Evolutionary conservation across 2,888 invertebrate genomes (phyloP).

Genomic region (Axea sp.): DNA sequence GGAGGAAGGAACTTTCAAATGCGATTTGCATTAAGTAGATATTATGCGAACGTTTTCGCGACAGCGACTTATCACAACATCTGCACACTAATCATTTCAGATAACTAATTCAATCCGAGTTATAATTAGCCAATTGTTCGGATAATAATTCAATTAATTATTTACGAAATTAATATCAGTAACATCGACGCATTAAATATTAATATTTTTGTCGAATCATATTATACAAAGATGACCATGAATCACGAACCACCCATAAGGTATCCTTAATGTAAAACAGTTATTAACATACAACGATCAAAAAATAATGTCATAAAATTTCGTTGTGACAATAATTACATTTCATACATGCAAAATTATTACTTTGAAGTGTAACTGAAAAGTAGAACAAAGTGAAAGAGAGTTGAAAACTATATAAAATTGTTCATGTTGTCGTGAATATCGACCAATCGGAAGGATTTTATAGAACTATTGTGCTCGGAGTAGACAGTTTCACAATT

Average conservation of each 20-base stretch:
- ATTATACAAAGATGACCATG: too few species aligned
- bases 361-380: too few species aligned
- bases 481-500: slow-evolving; percentile 62
- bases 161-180: neutral
- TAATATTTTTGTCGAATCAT: too few species aligned
- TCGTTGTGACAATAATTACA: too few species aligned
- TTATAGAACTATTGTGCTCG: slow-evolving; percentile 53
- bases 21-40: slow-evolving; percentile 76
- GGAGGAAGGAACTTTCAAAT: slow-evolving; percentile 70
- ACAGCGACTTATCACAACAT: slow-evolving; percentile 60
- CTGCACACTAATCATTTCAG: slow-evolving; percentile 52
- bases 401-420: slow-evolving; percentile 50
- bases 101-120: slow-evolving; percentile 31
- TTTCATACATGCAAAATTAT: too few species aligned
- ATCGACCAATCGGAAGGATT: slow-evolving; percentile 52
- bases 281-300: too few species aligned
- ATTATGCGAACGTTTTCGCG: slow-evolving; percentile 61
- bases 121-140: slow-evolving; percentile 31
- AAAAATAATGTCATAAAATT: too few species aligned
- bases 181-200: too few species aligned
- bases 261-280: too few species aligned
- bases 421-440: slow-evolving; percentile 44
- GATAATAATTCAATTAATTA: neutral
- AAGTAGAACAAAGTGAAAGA: slow-evolving; percentile 46
- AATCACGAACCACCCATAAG: too few species aligned